Evolutionary conservation across 2,888 invertebrate species (phyloP), one percentile per base, ranked within the genome.

Genomic region (Phytoseiulus persimilis): DNA sequence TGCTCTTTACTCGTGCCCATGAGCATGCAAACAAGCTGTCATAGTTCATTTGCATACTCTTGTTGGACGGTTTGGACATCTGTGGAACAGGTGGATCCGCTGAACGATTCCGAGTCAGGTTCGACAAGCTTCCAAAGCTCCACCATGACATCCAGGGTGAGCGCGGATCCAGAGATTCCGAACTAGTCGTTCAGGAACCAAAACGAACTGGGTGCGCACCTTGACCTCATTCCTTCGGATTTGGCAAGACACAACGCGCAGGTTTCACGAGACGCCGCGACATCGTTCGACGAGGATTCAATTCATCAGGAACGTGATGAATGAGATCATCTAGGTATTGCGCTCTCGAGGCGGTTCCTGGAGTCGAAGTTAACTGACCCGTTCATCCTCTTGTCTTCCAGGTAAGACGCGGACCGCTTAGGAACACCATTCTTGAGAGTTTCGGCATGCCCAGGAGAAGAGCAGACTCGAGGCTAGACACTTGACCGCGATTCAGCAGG

Each of bases 21-120:
- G 65, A 65, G 65, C 65, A 65, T 65, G 65, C 65, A 65, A 65
- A 65, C 65, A 65, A 65, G 65, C 65, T 65, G 65, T 65, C 65
- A 65, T 65, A 23, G 65, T 65, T 65, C 65, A 65, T 65, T 65
- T 65, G 65, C 65, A 65, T 65, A 65, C 28, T 65, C 65, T 65
- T 65, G 9, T 65, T 23, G 14, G 46, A 46, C 46, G 6, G 46
- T 46, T 14, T 46, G 65, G 65, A 65, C 65, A 65, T 65, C 65
- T 14, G 65, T 65, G 65, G 65, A 65, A 65, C 65, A 65, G 65
- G 65, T 23, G 18, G 18, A 65, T 18, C 46, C 46, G 14, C 9
- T 6, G 46, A 65, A 3, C 18, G 23, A 65, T 65, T 65, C 65
- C n/a, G n/a, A 28, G 18, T 2, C 65, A 65, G 23, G 14, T 28